A percentile compares a stretch with the other conserved stretches of the same genome.
These are phyloP conservation scores for Amphiprion clarkii DNA, from an alignment of 2,797 vertebrate species.

Conservation along the genomic window DNA sequence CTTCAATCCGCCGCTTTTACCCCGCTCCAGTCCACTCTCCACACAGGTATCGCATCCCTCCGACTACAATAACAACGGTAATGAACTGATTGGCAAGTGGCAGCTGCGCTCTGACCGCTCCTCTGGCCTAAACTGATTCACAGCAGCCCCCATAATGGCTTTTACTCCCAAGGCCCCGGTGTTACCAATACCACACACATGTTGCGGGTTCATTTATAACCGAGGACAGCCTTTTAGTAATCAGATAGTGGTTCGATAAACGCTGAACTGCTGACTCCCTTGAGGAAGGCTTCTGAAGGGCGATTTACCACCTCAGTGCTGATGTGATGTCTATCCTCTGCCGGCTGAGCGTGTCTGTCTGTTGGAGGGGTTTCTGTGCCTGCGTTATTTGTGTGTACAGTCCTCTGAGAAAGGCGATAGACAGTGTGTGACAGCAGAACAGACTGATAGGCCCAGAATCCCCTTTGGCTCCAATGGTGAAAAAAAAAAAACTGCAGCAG, in stretches of 20 bases:
- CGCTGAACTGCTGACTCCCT: conserved; percentile 80
- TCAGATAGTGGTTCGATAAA: conserved; percentile 83
- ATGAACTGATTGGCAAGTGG: conserved; percentile 71
- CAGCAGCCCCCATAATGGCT: conserved; percentile 61
- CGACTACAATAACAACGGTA: conserved; percentile 62
- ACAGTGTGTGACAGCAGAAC: conserved; percentile 52
- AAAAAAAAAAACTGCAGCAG: conserved; percentile 33
- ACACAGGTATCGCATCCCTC: conserved; percentile 46
- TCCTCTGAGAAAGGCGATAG: conserved; percentile 43
- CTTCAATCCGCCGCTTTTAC: conserved; percentile 19
- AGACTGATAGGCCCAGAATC: conserved; percentile 54
- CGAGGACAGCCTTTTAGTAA: conserved; percentile 79
- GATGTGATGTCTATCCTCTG: conserved; percentile 77
- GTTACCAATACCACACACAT: conserved; percentile 64
- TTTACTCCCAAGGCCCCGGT: conserved; percentile 51
- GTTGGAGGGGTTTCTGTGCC: conserved; percentile 9
- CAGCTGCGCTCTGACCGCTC: conserved; percentile 61
- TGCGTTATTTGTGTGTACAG: conserved; percentile 42
- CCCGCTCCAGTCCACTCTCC: conserved; percentile 28
- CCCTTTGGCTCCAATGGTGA: conserved; percentile 18
- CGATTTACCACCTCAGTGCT: conserved; percentile 81
- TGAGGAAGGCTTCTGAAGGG: conserved; percentile 78
- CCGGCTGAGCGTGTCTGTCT: conserved; percentile 61
- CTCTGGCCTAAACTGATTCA: conserved; percentile 66
- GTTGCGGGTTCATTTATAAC: conserved; percentile 81